Base-by-base conservation (phyloP, 2,113 vertebrate species). In the Perca schrenkii region DNA sequence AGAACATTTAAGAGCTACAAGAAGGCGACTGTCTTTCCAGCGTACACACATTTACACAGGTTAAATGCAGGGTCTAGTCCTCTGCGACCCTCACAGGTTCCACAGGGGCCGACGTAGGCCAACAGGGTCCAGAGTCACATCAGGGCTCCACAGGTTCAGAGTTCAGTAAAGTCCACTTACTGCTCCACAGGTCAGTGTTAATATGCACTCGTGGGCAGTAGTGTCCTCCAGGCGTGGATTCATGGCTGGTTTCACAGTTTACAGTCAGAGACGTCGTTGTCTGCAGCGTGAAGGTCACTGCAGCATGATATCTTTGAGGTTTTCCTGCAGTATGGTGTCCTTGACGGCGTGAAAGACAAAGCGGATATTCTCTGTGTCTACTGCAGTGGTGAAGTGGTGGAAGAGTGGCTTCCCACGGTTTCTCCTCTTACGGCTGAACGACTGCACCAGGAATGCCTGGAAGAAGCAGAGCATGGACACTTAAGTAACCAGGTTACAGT, bases 301-400 rank as follows among this genome's bases (percentile, higher is more conserved):
- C 95, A 99, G 93, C 98, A 99, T 99, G 80, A 99, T 98, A n/a
- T 99, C 97, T 90, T 97, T 98, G 66, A 99, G 97, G 84, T 99
- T 99, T 86, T 99, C 97, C 88, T 99, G 97, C 93, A 99, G 95
- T 94, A 99, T 99, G 0, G 97, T 99, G 96, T 99, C 98, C 93
- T 99, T 99, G 84, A 99, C 98, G 0, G 98, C 98, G 10, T 97
- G 97, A 82, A 99, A 99, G 79, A 99, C 98, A 4, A 99, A 99
- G 88, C 98, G 98, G 92, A 99, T 98, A 86, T 99, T 99, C 82
- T 99, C 98, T 0, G 98, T 99, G 95, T 99, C 98, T 53, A 99
- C 97, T 74, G 98, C 98, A 0, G 98, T 99, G 91, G 98, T 99
- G 95, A 99, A 99, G 94, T 99, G 98, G 92, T 99, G 98, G 94